A percentile compares a stretch with the other conserved stretches of the same genome.
Evolutionary conservation across 1,140 invertebrate species (phyloP).

Genomic region (Penaeus chinensis): DNA sequence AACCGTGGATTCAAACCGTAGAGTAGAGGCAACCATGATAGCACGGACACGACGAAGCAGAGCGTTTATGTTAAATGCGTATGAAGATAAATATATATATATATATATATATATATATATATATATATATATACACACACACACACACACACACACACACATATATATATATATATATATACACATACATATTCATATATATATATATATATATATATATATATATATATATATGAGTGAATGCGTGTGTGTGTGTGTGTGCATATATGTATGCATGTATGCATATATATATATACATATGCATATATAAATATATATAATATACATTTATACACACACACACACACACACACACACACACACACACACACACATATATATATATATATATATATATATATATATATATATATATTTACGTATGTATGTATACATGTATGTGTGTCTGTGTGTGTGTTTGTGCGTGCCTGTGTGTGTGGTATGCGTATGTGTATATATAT

Average conservation of each 20-base stretch:
- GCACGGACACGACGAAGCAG: too few relatives aligned
- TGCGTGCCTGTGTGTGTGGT: too few relatives aligned
- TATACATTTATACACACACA: background rate
- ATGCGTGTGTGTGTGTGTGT: background rate
- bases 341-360: background rate
- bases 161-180: conserved; percentile 7
- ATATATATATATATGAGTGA: background rate
- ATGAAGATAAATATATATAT: background rate
- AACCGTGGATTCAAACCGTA: too few relatives aligned
- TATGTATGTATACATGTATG: too few relatives aligned
- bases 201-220: background rate
- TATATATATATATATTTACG: background rate
- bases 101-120: background rate
- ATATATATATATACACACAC: background rate
- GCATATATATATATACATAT: background rate
- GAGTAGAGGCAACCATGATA: too few relatives aligned
- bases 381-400: background rate
- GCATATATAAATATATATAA: background rate
- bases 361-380: background rate
- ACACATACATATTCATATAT: background rate
- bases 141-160: background rate
- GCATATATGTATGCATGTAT: background rate
- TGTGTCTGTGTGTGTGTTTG: too few relatives aligned
- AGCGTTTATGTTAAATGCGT: background rate
- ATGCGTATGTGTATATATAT: background rate